These are phyloP conservation scores for Corythornis vintsioides DNA, from an alignment of 2,113 vertebrate species.

Conservation along the genomic window DNA sequence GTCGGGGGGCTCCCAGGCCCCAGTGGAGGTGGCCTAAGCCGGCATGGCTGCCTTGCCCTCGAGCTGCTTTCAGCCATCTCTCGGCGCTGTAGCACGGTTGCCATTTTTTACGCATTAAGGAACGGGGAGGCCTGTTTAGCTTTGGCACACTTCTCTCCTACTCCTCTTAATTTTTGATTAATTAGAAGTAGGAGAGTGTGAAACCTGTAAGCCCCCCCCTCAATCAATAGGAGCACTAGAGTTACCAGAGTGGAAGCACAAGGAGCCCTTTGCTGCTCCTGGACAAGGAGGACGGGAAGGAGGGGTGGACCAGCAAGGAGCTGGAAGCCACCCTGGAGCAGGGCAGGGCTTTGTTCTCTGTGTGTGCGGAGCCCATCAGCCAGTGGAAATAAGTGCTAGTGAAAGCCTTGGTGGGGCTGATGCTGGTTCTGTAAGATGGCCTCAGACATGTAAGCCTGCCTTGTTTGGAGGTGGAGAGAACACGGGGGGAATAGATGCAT, in stretches of 20 bases:
- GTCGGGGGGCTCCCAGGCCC: background rate
- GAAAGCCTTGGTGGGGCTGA: background rate
- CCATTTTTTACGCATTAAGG: constrained; percentile 23
- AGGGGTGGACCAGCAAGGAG: background rate
- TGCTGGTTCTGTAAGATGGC: constrained; percentile 41
- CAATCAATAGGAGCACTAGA: background rate
- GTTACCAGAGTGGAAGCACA: background rate
- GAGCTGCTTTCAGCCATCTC: background rate
- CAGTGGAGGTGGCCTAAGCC: background rate
- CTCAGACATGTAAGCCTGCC: constrained; percentile 10
- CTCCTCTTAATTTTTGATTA: background rate
- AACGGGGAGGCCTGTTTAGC: background rate
- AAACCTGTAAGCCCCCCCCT: background rate
- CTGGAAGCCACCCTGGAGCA: background rate
- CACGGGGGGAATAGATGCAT: background rate
- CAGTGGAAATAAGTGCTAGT: background rate
- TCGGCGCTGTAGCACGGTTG: background rate
- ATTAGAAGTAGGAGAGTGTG: background rate
- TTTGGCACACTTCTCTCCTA: background rate
- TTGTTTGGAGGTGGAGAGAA: background rate
- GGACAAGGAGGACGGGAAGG: background rate
- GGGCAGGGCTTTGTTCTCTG: background rate
- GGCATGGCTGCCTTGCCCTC: background rate
- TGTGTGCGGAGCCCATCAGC: background rate
- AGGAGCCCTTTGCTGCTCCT: background rate